Evolutionary conservation across 2,797 vertebrate species (phyloP).

Genomic region (Dendrocincla fuliginosa): DNA sequence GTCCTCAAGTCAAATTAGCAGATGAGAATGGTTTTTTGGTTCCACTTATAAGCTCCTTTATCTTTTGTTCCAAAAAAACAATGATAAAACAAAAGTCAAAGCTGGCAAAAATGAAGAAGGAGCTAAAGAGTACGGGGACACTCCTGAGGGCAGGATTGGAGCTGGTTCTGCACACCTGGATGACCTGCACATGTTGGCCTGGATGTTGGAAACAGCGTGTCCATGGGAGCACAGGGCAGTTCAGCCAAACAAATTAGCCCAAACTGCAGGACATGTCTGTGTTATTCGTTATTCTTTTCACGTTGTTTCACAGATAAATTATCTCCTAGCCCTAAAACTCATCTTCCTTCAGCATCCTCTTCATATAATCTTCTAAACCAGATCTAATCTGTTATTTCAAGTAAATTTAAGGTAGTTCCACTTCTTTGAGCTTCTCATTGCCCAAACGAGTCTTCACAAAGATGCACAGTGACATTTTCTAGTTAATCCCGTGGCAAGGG

Average conservation of each 20-base stretch:
- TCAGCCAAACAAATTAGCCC: not conserved
- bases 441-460: not conserved
- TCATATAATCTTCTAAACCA: not conserved
- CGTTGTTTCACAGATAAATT: not conserved
- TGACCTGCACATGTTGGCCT: not conserved
- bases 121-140: not conserved
- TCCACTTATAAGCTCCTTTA: not conserved
- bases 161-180: not conserved
- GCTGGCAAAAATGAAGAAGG: not conserved
- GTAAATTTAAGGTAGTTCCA: not conserved
- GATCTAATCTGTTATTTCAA: conserved; percentile 11
- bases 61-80: not conserved
- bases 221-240: not conserved
- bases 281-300: not conserved
- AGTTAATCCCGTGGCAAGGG: not conserved
- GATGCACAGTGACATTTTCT: not conserved
- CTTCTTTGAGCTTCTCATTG: conserved; percentile 2
- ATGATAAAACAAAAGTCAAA: not conserved
- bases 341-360: not conserved
- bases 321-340: not conserved
- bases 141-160: not conserved
- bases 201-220: not conserved
- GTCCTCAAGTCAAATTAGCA: not conserved
- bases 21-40: not conserved
- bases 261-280: not conserved